Percentiles rank a stretch among this genome's conserved stretches.
phyloP scores from a whole-genome alignment of 2,888 invertebrate species.

The Dryocosmus kuriphilus region DNA sequence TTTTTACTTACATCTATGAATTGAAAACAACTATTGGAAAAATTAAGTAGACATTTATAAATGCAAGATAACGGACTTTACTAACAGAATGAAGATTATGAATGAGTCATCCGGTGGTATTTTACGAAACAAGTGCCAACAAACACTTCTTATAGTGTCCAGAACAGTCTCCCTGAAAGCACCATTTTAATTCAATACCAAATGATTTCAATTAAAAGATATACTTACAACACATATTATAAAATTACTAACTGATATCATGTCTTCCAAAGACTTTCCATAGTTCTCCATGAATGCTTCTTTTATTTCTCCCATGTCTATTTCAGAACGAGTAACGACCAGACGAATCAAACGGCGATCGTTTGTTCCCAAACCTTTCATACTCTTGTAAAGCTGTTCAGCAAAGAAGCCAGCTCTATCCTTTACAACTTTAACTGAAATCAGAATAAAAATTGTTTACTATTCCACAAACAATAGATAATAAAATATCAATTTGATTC shows the following conservation, averaged over 20 bases:
- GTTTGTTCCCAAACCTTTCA: slow-evolving; percentile 94
- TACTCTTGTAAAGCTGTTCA: slow-evolving; percentile 89
- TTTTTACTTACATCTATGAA: not conserved
- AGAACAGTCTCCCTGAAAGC: slow-evolving; percentile 88
- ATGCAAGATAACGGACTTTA: slow-evolving; percentile 28
- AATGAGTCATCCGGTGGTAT: not conserved
- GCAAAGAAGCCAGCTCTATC: slow-evolving; percentile 92
- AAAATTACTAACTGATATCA: slow-evolving; percentile 84
- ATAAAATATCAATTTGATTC: not conserved
- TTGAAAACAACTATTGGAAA: slow-evolving; percentile 6
- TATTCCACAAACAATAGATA: not conserved
- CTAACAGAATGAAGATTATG: not conserved
- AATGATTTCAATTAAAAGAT: slow-evolving; percentile 24
- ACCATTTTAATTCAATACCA: slow-evolving; percentile 49
- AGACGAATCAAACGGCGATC: slow-evolving; percentile 92
- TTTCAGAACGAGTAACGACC: slow-evolving; percentile 89
- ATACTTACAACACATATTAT: slow-evolving; percentile 51
- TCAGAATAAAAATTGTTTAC: not conserved
- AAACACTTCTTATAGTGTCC: slow-evolving; percentile 93
- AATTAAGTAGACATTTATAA: slow-evolving; percentile 7
- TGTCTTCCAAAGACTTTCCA: slow-evolving; percentile 87
- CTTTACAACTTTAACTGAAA: slow-evolving; percentile 86
- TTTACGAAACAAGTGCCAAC: slow-evolving; percentile 82
- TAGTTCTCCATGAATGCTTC: slow-evolving; percentile 87
- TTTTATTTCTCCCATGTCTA: slow-evolving; percentile 92